Evolutionary conservation across 2,113 vertebrate genomes (phyloP).

Genomic region (Lonchura striata): DNA sequence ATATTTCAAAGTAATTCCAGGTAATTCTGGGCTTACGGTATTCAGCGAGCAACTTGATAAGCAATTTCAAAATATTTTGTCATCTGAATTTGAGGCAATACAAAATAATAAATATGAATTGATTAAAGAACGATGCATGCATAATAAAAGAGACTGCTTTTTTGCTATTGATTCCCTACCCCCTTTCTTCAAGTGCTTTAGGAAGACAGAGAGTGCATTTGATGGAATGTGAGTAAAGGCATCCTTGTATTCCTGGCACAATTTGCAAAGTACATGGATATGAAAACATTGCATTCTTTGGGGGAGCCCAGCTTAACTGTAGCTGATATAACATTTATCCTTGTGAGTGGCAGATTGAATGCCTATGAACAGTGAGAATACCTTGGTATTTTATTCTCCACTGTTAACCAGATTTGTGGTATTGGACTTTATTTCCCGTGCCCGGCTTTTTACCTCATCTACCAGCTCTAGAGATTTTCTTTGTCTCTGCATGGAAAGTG

Average conservation of each 20-base stretch:
- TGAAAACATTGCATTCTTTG: not conserved
- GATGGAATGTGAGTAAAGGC: not conserved
- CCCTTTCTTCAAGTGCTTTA: not conserved
- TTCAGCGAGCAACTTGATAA: not conserved
- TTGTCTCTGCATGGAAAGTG: not conserved
- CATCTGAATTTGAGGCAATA: not conserved
- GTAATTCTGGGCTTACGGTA: not conserved
- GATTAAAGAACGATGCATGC: not conserved
- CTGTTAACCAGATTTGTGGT: not conserved
- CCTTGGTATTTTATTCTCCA: not conserved
- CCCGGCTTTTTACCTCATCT: not conserved
- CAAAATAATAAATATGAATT: not conserved
- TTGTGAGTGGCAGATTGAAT: not conserved
- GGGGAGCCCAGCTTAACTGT: not conserved
- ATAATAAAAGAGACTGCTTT: not conserved
- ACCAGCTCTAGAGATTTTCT: not conserved
- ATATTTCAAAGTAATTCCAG: not conserved
- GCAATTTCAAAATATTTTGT: slow-evolving; percentile 4
- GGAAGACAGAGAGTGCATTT: not conserved
- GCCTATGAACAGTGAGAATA: not conserved
- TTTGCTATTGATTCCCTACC: not conserved
- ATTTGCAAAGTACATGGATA: not conserved
- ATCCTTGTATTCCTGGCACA: not conserved
- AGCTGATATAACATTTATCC: not conserved
- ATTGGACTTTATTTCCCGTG: not conserved